phyloP scores from a whole-genome alignment of 2,113 vertebrate species.

The Leucosticte australis region DNA sequence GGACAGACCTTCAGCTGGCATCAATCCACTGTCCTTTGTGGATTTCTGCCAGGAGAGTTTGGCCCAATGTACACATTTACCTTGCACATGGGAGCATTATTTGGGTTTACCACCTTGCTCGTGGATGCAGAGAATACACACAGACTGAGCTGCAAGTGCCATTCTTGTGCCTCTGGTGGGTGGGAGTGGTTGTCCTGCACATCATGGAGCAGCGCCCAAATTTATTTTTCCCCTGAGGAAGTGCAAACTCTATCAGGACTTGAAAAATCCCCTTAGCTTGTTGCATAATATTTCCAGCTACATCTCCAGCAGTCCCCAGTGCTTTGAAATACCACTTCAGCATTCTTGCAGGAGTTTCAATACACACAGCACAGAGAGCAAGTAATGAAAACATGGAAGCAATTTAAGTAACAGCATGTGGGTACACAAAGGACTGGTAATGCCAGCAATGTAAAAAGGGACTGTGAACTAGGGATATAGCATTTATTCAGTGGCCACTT shows the following conservation, averaged over 20 bases:
- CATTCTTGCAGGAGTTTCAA: constrained; percentile 51
- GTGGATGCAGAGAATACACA: not conserved
- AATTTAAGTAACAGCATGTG: constrained; percentile 69
- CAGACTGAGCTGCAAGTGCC: not conserved
- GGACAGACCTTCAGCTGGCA: not conserved
- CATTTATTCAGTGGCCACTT: constrained; percentile 41
- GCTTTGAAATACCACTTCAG: constrained; percentile 57
- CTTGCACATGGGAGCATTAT: not conserved
- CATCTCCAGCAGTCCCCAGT: constrained; percentile 10
- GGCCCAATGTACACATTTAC: not conserved
- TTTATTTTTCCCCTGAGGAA: constrained; percentile 5
- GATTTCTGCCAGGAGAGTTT: not conserved
- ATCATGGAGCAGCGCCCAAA: not conserved
- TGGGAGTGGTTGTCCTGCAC: not conserved
- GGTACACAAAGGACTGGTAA: constrained; percentile 52
- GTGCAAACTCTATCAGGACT: not conserved
- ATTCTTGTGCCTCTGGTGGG: not conserved
- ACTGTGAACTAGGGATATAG: not conserved
- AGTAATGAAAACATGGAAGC: constrained; percentile 64
- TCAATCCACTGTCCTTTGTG: not conserved
- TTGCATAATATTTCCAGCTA: constrained; percentile 23
- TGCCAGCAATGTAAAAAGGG: constrained; percentile 30
- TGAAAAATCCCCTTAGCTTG: constrained; percentile 8
- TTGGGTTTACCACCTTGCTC: not conserved
- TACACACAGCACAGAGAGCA: constrained; percentile 50